phyloP scores from a whole-genome alignment of 2,113 vertebrate genomes.

The Tiliqua scincoides region DNA sequence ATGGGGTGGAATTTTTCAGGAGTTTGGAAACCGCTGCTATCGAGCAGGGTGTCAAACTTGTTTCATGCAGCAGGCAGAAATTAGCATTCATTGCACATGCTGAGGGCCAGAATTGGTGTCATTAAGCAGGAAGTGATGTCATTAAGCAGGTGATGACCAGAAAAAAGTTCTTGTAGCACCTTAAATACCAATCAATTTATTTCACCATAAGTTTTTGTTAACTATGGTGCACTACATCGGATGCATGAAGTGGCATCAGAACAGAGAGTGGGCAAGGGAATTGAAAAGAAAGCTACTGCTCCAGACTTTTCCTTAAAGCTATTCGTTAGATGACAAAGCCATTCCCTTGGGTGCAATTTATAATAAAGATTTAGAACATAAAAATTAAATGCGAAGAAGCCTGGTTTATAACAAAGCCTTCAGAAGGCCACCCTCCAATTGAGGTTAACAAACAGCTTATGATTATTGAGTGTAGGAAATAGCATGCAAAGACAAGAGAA shows the following conservation, averaged over 20 bases:
- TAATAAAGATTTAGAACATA: constrained; percentile 5
- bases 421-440: neutral
- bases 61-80: no score
- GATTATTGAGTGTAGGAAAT: constrained; percentile 23
- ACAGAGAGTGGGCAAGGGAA: neutral
- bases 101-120: no score
- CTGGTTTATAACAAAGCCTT: neutral
- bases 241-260: neutral
- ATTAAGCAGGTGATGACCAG: no score
- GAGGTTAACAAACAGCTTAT: constrained; percentile 11
- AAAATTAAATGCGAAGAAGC: neutral
- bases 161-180: no score
- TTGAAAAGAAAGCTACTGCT: neutral
- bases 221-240: no score
- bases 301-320: neutral
- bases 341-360: constrained; percentile 3
- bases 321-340: neutral
- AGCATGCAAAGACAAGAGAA: constrained; percentile 6
- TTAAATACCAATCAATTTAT: no score
- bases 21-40: no score
- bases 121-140: no score
- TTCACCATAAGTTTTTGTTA: no score
- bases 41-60: no score
- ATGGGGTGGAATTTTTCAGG: no score
- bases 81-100: no score